Evolutionary conservation across 2,113 vertebrate genomes (phyloP), one percentile per base, ranked within the genome.

Genomic region (Columbina picui): DNA sequence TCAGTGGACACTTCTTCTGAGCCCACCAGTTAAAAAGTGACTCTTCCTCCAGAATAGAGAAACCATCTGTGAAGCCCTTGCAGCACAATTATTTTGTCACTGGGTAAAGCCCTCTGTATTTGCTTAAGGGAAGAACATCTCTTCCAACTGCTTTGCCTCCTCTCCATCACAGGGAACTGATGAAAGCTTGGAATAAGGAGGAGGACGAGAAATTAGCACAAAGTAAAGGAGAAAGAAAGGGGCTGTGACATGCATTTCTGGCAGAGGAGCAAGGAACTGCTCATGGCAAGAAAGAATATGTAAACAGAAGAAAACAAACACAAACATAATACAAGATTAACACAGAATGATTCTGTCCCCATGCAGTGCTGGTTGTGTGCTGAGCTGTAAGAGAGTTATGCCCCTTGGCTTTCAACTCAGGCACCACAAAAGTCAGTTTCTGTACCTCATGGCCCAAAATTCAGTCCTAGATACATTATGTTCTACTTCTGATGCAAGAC

Each of bases 281-380:
- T 92, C 57, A 60, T 82, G 61, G 65, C 73, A 96, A 92, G 39
- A 75, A 52, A 67, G 34, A 89, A 64, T 90, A 89, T 3, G 17
- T 87, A 95, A 96, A 92, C 77, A 94, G 25, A 87, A 86, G 38
- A 88, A 87, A 89, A 81, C 34, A 95, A 86, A 95, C 36, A 89
- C 38, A 93, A 86, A 68, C 39, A 64, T 22, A 82, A 80, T 43
- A 59, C 76, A 84, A 60, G 32, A 56, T 71, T 87, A 92, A 49
- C 50, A 41, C 41, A 59, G 38, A 82, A 52, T 41, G 8, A 65
- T 61, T 77, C 63, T 81, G 59, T 81, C 68, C 50, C 60, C 8
- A 20, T 41, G 34, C 38, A 75, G 16, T 30, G 45, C 38, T 70
- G 47, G 41, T 49, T 10, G 1, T n/a, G 30, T 49, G 39, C 67